A percentile compares a stretch with the other conserved stretches of the same genome.
phyloP scores from a whole-genome alignment of 2,888 invertebrate species.

The Stenodera caucasica region DNA sequence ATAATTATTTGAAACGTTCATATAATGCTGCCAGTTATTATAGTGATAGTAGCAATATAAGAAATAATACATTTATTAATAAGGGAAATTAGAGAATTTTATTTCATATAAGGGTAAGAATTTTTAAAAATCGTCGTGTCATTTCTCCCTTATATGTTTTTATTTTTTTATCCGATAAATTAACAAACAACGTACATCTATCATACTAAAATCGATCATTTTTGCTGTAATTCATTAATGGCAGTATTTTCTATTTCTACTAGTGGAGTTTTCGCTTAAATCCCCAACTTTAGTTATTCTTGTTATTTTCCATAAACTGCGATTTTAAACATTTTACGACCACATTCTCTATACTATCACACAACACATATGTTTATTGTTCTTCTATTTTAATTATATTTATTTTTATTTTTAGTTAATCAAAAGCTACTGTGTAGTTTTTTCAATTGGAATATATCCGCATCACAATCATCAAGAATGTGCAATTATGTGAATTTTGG shows the following conservation, averaged over 20 bases:
- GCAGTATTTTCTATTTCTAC: neutral
- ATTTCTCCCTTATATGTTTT: conserved; percentile 11
- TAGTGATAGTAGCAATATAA: conserved; percentile 49
- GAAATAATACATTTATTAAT: conserved; percentile 40
- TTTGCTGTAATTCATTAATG: neutral
- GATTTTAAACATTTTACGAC: neutral
- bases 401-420: neutral
- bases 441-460: neutral
- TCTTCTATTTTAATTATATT: neutral
- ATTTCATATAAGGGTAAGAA: conserved; percentile 37
- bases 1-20: conserved; percentile 56
- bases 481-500: conserved; percentile 2
- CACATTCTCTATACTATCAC: too few relatives aligned
- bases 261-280: neutral
- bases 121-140: neutral
- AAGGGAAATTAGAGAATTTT: conserved; percentile 18
- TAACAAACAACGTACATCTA: conserved; percentile 1
- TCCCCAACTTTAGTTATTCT: neutral
- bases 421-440: conserved; percentile 2
- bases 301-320: neutral
- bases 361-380: too few relatives aligned
- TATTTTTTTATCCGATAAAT: neutral
- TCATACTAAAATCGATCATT: neutral
- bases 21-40: conserved; percentile 57
- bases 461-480: neutral